Evolutionary conservation across 2,888 invertebrate genomes (phyloP).

Genomic region (Azorinus chamasolen): DNA sequence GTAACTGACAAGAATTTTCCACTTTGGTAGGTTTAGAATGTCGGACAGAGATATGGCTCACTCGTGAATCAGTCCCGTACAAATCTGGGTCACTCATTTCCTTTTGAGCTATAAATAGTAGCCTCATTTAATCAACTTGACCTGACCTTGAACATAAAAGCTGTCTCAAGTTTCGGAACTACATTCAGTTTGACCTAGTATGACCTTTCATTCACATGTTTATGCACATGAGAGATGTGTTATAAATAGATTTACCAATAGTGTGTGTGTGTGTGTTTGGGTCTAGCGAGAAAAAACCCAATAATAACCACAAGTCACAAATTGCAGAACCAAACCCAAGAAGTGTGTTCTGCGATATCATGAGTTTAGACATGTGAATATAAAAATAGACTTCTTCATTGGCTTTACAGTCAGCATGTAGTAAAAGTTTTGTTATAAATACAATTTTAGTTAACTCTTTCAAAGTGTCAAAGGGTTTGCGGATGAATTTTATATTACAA

Average conservation of each 20-base stretch:
- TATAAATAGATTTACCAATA: constrained; percentile 31
- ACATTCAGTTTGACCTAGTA: constrained; percentile 32
- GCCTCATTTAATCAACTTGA: constrained; percentile 16
- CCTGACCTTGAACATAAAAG: constrained; percentile 40
- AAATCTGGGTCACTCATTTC: no score
- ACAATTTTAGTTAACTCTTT: no score
- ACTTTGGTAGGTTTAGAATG: no score
- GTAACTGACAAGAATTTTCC: no score
- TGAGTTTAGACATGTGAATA: not conserved
- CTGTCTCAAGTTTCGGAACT: constrained; percentile 28
- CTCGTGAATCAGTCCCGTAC: constrained; percentile 27
- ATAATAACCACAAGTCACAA: no score
- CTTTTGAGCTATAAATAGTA: constrained; percentile 6
- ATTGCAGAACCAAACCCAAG: no score
- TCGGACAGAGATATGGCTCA: constrained; percentile 9
- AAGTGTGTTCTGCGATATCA: not conserved
- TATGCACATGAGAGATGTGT: constrained; percentile 11
- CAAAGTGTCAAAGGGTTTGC: no score
- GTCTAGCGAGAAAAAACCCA: no score
- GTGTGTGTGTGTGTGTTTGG: not conserved
- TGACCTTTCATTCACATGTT: constrained; percentile 35
- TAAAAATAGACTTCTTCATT: no score
- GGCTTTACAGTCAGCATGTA: no score
- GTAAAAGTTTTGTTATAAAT: no score
- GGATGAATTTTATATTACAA: no score